phyloP scores from a whole-genome alignment of 2,113 vertebrate genomes.

The Puma concolor region DNA sequence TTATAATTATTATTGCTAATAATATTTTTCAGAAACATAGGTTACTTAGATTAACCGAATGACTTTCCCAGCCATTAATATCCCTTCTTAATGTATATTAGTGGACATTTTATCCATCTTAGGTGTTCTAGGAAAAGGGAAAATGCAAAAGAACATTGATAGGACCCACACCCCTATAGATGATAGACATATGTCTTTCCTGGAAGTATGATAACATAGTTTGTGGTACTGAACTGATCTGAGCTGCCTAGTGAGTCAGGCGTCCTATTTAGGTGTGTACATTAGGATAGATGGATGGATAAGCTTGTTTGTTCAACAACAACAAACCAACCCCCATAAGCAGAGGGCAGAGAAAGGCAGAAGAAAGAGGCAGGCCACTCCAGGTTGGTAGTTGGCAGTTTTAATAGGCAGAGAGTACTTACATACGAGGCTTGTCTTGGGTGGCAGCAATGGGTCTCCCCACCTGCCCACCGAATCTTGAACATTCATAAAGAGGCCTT shows the following conservation, averaged over 20 bases:
- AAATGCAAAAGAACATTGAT: slow-evolving; percentile 4
- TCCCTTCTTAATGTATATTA: slow-evolving; percentile 10
- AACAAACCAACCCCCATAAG: background rate
- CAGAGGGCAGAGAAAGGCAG: background rate
- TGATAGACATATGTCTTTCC: background rate
- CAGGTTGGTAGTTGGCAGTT: background rate
- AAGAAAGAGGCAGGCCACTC: background rate
- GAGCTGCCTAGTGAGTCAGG: background rate
- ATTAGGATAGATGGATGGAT: background rate
- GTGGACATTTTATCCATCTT: slow-evolving; percentile 9
- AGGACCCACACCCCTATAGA: background rate
- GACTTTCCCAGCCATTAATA: slow-evolving; percentile 3
- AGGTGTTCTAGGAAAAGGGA: background rate
- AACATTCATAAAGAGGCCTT: background rate
- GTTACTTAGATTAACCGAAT: slow-evolving; percentile 8
- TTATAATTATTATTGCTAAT: background rate
- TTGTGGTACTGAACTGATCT: background rate
- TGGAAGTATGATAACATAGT: background rate
- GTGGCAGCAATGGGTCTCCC: background rate
- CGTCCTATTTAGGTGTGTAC: background rate
- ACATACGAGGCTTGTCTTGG: background rate
- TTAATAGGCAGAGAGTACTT: background rate
- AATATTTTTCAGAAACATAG: slow-evolving; percentile 1
- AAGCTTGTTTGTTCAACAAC: slow-evolving; percentile 13
- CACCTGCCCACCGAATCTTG: background rate